Base-by-base conservation (phyloP, 2,888 invertebrate genomes). In the Andrena bucephala region DNA sequence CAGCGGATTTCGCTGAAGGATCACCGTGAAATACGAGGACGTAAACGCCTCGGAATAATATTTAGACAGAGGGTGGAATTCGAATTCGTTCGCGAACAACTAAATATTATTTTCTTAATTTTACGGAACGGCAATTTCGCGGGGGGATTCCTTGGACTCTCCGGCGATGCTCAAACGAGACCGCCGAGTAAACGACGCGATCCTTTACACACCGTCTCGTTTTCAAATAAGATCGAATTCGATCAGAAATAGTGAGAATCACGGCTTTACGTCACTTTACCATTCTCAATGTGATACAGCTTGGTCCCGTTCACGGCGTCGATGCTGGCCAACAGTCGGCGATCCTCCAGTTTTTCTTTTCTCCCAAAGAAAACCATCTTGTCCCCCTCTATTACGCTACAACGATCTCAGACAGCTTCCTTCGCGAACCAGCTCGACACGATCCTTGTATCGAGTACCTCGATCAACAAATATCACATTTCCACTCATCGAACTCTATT, bases 351-450 rank as follows among this genome's bases (percentile, higher is more conserved):
- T 70, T 92, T 93, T 65, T 94, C 91, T 85, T 94, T 94, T 54
- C 92, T 91, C 13, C 93, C 92, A 68, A 93, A 92, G 84, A 92
- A 91, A 60, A 93, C 93, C 93, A 93, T 93, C 74, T 88, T 84
- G 10, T 4, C 1, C 6, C 29, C 20, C 7, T 33, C 57, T 29
- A 6, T n/a, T 20, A 20, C 2, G 1, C 5, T 10, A 36, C 62
- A 1, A 2, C 20, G 6, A 36, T 16, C 48, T 1, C 20, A n/a
- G 29, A 62, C 48, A 10, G 42, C 16, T 20, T 4, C 29, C 42
- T 8, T 67, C 20, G 29, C 42, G 42, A 42, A 16, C 2, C 52
- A 31, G 6, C 4, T 31, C 2, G 2, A 2, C 1, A 7, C 29
- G n/a, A 54, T 24, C 10, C 10, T 2, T 5, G 2, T 3, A 8